Evolutionary conservation across 2,888 invertebrate genomes (phyloP), one percentile per base, ranked within the genome.

Genomic region (Cataglyphis cursor): DNA sequence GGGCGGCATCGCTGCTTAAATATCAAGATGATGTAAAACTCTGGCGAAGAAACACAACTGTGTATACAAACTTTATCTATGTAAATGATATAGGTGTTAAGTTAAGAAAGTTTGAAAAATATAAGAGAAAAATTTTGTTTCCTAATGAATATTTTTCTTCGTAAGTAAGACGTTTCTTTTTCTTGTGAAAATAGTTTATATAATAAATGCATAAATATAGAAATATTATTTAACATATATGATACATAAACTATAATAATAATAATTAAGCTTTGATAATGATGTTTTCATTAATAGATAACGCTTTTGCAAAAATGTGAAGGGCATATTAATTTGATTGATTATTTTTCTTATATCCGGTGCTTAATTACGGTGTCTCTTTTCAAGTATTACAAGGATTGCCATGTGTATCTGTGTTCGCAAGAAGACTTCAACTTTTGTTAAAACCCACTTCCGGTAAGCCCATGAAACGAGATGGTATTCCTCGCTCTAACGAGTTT

Each of bases 401-500:
- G 66, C 59, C 38, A n/a, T 28, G 64, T 38, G 65, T 65, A 66
- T 12, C 35, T 12, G 41, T 15, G 51, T 44, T 48, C 59, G 54
- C 62, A 54, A 54, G 24, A 62, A 73, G 70, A 59, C 70, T 68
- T 64, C 61, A 44, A 44, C 48, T 48, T 59, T 35, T 44, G 75
- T 64, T 35, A 74, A 68, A 72, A 68, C n/a, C 62, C 70, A 65
- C 72, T 74, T 83, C 54, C 72, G 70, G 85, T 74, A 81, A 85
- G 81, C 75, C 80, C 51, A 62, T 57, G 57, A 75, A 87, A 87
- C 38, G 83, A 76, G 80, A 76, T 73, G 72, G 38, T 76, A 68
- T 66, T 87, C 74, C 68, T 75, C 72, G 54, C 35, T 57, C 64
- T 88, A 87, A 89, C 84, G 81, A 88, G 82, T 86, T 85, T 85